A percentile compares a stretch with the other conserved stretches of the same genome.
These are phyloP conservation scores for Microtus richardsoni DNA, from an alignment of 2,113 vertebrate species.

Conservation along the genomic window DNA sequence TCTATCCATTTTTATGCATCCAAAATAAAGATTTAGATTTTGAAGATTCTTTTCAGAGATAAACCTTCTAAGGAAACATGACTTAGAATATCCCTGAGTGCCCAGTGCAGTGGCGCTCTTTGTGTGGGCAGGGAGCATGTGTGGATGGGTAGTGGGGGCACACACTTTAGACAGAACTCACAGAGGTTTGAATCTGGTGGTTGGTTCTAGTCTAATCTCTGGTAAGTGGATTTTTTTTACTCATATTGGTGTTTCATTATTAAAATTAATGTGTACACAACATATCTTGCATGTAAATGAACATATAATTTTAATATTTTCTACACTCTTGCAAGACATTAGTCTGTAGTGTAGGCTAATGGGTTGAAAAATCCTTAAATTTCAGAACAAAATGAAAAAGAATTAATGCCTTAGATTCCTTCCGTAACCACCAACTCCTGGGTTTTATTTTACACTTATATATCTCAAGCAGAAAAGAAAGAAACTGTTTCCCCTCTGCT, in stretches of 20 bases:
- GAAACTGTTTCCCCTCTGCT: slow-evolving; percentile 67
- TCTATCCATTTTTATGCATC: neutral
- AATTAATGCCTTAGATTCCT: slow-evolving; percentile 70
- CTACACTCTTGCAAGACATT: slow-evolving; percentile 31
- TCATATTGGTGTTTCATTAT: slow-evolving; percentile 24
- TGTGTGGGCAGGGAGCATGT: neutral
- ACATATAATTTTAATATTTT: slow-evolving; percentile 66
- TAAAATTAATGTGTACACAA: slow-evolving; percentile 22
- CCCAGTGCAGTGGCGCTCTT: neutral
- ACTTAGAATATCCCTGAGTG: neutral
- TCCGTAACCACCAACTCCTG: slow-evolving; percentile 73
- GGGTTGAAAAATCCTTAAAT: slow-evolving; percentile 59
- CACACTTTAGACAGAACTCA: neutral
- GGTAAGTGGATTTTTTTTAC: neutral
- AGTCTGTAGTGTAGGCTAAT: slow-evolving; percentile 27
- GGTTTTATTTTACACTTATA: slow-evolving; percentile 80
- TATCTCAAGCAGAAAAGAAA: slow-evolving; percentile 54
- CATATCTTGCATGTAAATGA: neutral
- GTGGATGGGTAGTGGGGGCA: accelerated
- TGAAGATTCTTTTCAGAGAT: slow-evolving; percentile 15
- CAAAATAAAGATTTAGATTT: slow-evolving; percentile 3
- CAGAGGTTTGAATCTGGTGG: slow-evolving; percentile 39
- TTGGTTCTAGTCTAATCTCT: slow-evolving; percentile 32
- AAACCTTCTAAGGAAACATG: neutral
- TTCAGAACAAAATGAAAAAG: slow-evolving; percentile 64